These are phyloP conservation scores for Sciurus niger DNA, from an alignment of 2,113 vertebrate genomes.

Conservation along the genomic window DNA sequence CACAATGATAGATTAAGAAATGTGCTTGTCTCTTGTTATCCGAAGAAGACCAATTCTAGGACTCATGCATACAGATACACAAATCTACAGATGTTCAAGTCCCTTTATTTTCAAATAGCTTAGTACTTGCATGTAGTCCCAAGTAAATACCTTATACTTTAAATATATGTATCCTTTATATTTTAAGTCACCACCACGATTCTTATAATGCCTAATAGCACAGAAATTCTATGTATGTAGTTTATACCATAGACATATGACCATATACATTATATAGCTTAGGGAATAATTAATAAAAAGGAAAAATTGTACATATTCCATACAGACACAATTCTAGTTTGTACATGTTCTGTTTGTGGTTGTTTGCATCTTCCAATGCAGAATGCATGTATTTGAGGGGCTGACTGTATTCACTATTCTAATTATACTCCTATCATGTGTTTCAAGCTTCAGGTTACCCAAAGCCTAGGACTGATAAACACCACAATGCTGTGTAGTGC, in stretches of 20 bases:
- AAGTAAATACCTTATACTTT: background rate
- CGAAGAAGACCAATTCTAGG: background rate
- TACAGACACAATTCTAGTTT: background rate
- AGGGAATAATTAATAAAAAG: background rate
- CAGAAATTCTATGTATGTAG: background rate
- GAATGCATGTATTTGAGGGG: no score
- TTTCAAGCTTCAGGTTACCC: no score
- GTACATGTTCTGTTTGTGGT: no score
- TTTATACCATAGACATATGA: background rate
- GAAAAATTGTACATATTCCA: background rate
- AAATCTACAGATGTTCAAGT: background rate
- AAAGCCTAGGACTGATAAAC: no score
- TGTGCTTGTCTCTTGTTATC: no score
- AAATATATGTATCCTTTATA: background rate
- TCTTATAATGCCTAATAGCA: background rate
- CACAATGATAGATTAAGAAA: background rate
- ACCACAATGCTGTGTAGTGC: no score
- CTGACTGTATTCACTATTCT: no score
- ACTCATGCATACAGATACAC: no score
- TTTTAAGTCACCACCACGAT: background rate
- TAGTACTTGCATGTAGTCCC: no score
- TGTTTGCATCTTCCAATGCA: no score
- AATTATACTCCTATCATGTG: no score
- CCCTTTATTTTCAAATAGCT: background rate
- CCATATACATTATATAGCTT: background rate